These are phyloP conservation scores for Rhyacichthys aspro DNA, from an alignment of 2,797 vertebrate species.

Conservation along the genomic window DNA sequence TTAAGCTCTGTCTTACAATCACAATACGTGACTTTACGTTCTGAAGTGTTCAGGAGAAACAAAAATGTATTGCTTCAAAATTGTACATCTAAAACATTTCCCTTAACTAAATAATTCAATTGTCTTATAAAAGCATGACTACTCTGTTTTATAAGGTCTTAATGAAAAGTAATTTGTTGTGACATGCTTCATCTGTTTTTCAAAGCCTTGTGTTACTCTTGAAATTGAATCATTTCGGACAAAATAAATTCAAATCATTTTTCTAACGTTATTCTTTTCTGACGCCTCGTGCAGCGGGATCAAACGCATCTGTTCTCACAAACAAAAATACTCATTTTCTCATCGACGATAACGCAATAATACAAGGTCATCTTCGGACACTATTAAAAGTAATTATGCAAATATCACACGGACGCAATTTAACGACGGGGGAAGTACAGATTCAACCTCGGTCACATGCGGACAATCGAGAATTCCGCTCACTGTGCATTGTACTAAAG, in stretches of 20 bases:
- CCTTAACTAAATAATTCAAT: background rate
- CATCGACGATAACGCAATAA: background rate
- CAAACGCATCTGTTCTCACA: background rate
- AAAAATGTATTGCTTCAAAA: no score
- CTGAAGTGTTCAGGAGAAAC: background rate
- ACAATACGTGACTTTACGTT: no score
- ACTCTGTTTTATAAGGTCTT: background rate
- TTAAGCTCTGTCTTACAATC: no score
- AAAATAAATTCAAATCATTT: slow-evolving; percentile 10
- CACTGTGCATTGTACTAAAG: no score
- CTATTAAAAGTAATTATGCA: background rate
- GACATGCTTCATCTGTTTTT: slow-evolving; percentile 9
- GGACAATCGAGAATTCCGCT: no score
- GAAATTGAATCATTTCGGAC: background rate
- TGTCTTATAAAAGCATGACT: background rate
- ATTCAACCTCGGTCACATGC: background rate
- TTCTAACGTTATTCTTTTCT: background rate
- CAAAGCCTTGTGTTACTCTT: slow-evolving; percentile 6
- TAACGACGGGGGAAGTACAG: background rate
- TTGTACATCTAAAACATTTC: background rate
- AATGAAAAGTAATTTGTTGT: slow-evolving; percentile 2
- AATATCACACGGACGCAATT: background rate
- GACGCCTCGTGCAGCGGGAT: no score
- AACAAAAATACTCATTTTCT: background rate
- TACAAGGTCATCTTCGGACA: background rate